Percentiles rank a stretch among this genome's conserved stretches.
Conservation (phyloP, 2,888 invertebrate genomes). For the Alloscopus bannaensis region DNA sequence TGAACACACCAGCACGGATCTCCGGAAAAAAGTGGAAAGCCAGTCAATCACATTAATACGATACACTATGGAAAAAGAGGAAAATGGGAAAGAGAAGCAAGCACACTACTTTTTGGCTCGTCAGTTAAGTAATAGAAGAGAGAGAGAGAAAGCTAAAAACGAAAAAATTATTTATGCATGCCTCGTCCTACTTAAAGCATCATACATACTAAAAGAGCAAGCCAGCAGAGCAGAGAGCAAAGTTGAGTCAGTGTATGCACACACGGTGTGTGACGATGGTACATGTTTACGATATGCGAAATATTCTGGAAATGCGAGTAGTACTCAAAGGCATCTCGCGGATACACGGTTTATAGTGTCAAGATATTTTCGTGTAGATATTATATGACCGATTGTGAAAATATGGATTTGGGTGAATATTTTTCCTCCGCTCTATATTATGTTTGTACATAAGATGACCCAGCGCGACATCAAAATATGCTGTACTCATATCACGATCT, state of each 20-base stretch:
- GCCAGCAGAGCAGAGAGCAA: no score
- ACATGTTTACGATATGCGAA: no score
- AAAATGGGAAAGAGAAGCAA: conserved; percentile 15
- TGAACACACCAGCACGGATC: not conserved
- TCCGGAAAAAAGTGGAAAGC: conserved; percentile 24
- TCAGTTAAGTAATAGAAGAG: conserved; percentile 5
- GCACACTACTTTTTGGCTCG: conserved; percentile 52
- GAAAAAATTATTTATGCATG: conserved; percentile 63
- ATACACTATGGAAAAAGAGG: conserved; percentile 27
- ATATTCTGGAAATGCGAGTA: no score
- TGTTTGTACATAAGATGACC: conserved; percentile 48
- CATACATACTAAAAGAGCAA: conserved; percentile 38
- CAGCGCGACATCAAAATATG: conserved; percentile 61
- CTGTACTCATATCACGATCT: conserved; percentile 63
- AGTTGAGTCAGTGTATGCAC: no score
- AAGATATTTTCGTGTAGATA: no score
- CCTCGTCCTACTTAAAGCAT: conserved; percentile 60
- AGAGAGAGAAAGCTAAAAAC: conserved; percentile 10
- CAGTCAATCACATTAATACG: conserved; percentile 60
- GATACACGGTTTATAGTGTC: no score
- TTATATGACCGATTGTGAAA: no score
- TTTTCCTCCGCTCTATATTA: no score
- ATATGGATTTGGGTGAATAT: no score
- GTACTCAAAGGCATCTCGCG: no score
- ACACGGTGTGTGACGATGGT: no score